phyloP scores from a whole-genome alignment of 2,797 vertebrate genomes.

The Scleropages formosus region DNA sequence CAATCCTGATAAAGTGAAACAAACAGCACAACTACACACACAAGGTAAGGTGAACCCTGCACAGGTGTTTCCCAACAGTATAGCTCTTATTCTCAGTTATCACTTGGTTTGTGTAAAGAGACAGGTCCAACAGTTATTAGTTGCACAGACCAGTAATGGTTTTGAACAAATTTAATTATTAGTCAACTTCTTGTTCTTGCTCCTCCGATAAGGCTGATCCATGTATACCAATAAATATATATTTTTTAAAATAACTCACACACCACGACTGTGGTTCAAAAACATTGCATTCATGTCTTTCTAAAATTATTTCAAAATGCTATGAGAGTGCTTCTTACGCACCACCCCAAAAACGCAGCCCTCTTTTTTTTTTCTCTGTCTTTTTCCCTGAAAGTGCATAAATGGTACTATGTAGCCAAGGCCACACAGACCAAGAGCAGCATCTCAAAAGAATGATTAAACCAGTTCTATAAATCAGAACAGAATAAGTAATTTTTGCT shows the following conservation, averaged over 20 bases:
- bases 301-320: not conserved
- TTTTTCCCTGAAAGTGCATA: slow-evolving; percentile 7
- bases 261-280: not conserved
- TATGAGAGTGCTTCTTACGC: not conserved
- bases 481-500: not conserved
- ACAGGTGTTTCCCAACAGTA: too few species aligned
- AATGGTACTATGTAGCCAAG: not conserved
- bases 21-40: too few species aligned
- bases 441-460: not conserved
- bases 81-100: too few species aligned
- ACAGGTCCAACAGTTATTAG: too few species aligned
- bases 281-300: not conserved
- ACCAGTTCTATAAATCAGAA: not conserved
- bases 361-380: too few species aligned
- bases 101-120: too few species aligned
- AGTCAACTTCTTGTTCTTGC: not conserved
- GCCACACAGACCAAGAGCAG: not conserved
- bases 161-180: not conserved
- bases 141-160: not conserved
- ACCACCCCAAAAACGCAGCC: not conserved
- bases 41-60: too few species aligned
- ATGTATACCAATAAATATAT: not conserved
- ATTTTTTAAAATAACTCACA: not conserved
- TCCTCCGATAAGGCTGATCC: not conserved
- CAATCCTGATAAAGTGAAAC: too few species aligned